Base-by-base conservation (phyloP, 2,113 vertebrate species). In the rat (Rattus norvegicus) region DNA sequence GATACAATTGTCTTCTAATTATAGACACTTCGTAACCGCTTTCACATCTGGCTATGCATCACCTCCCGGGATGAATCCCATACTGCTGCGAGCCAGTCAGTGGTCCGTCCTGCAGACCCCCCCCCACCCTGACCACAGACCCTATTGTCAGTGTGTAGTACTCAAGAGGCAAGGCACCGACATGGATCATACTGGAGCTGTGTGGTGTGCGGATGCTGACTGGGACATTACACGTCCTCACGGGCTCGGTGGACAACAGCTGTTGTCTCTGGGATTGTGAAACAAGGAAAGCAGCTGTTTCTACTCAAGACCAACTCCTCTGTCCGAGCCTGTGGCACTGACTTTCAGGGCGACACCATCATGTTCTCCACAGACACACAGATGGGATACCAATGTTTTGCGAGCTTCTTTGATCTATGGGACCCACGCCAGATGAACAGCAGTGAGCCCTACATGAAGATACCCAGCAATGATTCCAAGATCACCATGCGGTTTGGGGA, bases 331-430 rank as follows among this genome's bases (percentile, higher is more conserved):
- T 99, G 99, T 0, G 99, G 99, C 92, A 99, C 99, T 49, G 99
- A 99, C 98, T 99, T 99, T 26, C 28, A 99, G 8, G 99, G 99
- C 24, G 99, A 99, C 97, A 99, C 99, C 98, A 99, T 99, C 98
- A 99, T 99, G 99, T 99, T 99, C 92, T 99, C 99, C 93, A 99
- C 99, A 1, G 99, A 99, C 97, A 99, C 99, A 96, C 99, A 99
- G 98, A 99, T 99, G 99, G 99, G 99, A 0, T 99, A 99, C 98
- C 99, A 99, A 98, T 99, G 99, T 85, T 99, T 98, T 26, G 98
- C 99, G 90, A 99, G 99, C 99, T 99, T 99, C 98, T 99, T 99
- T 72, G 99, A 99, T 98, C 98, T 99, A 33, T 96, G 99, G 56
- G 99, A 99, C 97, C 98, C 99, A 13, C 99, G 99, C 98, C 99